phyloP scores from a whole-genome alignment of 1,140 invertebrate species.

The Caenorhabditis briggsae region DNA sequence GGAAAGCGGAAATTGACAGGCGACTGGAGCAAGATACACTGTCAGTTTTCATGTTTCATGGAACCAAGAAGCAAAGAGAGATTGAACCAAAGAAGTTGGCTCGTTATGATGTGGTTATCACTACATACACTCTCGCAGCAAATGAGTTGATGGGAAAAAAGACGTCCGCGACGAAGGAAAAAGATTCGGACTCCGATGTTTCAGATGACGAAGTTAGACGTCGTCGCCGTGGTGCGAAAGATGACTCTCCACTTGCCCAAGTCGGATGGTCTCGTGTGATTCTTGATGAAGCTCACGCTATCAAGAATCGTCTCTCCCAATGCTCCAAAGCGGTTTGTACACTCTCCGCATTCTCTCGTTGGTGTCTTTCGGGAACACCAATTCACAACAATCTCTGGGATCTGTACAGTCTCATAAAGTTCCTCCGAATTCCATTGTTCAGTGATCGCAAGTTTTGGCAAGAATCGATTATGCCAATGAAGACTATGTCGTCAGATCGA shows the following conservation, averaged over 20 bases:
- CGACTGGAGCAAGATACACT: slow-evolving; percentile 82
- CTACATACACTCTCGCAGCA: slow-evolving; percentile 80
- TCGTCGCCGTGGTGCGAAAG: slow-evolving; percentile 25
- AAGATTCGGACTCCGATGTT: slow-evolving; percentile 69
- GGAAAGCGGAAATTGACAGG: slow-evolving; percentile 86
- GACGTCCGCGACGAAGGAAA: slow-evolving; percentile 58
- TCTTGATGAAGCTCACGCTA: slow-evolving; percentile 91
- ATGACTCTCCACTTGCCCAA: slow-evolving; percentile 80
- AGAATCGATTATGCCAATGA: slow-evolving; percentile 69
- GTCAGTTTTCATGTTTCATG: slow-evolving; percentile 86
- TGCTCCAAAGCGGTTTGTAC: slow-evolving; percentile 84
- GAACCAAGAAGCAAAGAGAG: slow-evolving; percentile 83
- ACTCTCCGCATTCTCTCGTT: slow-evolving; percentile 83
- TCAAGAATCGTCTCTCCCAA: slow-evolving; percentile 88
- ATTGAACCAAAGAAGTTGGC: slow-evolving; percentile 79
- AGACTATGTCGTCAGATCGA: slow-evolving; percentile 65
- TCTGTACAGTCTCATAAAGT: slow-evolving; percentile 85
- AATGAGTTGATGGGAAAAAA: slow-evolving; percentile 79
- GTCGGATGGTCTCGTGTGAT: slow-evolving; percentile 88
- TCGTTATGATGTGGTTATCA: slow-evolving; percentile 80
- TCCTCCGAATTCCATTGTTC: slow-evolving; percentile 83
- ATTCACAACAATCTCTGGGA: slow-evolving; percentile 93
- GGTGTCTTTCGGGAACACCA: slow-evolving; percentile 92
- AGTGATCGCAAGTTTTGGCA: slow-evolving; percentile 81
- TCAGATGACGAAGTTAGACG: neutral